phyloP scores from a whole-genome alignment of 2,797 vertebrate genomes.

The Myripristis jacobus region DNA sequence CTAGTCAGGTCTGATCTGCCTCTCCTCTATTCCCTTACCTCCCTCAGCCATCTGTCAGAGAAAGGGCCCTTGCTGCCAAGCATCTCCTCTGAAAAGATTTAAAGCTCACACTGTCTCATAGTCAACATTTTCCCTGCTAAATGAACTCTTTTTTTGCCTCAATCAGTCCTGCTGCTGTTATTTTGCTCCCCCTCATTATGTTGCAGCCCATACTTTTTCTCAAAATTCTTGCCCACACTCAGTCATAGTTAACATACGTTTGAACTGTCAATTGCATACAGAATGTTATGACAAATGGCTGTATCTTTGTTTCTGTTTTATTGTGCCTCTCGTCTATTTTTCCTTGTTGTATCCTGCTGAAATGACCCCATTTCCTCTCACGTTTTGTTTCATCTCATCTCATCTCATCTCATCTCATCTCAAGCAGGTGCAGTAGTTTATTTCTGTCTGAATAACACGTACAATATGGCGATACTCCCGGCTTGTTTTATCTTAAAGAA shows the following conservation, averaged over 20 bases:
- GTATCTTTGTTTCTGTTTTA: no score
- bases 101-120: slow-evolving; percentile 62
- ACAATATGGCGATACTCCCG: not conserved
- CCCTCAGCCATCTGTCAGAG: slow-evolving; percentile 82
- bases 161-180: slow-evolving; percentile 26
- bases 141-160: slow-evolving; percentile 53
- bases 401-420: no score
- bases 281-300: no score
- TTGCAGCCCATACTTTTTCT: slow-evolving; percentile 7
- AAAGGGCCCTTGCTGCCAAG: slow-evolving; percentile 71
- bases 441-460: not conserved
- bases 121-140: slow-evolving; percentile 49
- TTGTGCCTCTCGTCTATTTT: not conserved
- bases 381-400: no score
- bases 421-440: not conserved
- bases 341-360: not conserved
- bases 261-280: not conserved
- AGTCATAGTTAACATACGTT: not conserved
- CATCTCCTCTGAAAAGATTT: slow-evolving; percentile 68
- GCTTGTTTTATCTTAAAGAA: not conserved
- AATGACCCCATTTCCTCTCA: not conserved
- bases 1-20: slow-evolving; percentile 72
- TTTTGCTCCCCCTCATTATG: slow-evolving; percentile 21
- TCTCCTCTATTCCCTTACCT: slow-evolving; percentile 74
- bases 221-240: not conserved